These are phyloP conservation scores for Tiliqua scincoides DNA, from an alignment of 2,113 vertebrate genomes.

Conservation along the genomic window DNA sequence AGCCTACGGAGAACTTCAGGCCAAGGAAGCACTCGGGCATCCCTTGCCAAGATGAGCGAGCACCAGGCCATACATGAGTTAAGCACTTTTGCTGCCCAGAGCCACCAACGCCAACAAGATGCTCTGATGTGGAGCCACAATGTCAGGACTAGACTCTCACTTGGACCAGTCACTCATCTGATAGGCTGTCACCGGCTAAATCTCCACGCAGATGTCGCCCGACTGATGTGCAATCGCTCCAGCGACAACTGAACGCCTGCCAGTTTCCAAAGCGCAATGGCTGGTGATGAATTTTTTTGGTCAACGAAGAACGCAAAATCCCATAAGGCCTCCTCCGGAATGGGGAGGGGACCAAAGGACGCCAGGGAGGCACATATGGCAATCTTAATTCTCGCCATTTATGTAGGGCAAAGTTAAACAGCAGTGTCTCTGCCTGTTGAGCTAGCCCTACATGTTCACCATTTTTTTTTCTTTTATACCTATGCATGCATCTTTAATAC, in stretches of 20 bases:
- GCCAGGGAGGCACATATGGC: not conserved
- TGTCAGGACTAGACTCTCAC: not conserved
- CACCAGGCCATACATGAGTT: not conserved
- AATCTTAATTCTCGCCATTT: not conserved
- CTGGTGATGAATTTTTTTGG: not conserved
- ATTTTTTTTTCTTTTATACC: too few species aligned
- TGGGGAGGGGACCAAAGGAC: not conserved
- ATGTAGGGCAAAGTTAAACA: not conserved
- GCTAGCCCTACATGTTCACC: too few species aligned
- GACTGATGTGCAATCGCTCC: not conserved
- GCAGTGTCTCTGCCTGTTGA: not conserved
- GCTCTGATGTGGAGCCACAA: not conserved
- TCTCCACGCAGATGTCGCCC: not conserved
- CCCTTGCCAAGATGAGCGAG: not conserved
- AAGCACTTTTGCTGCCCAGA: not conserved
- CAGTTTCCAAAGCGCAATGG: not conserved
- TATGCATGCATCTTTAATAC: not conserved
- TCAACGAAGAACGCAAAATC: not conserved
- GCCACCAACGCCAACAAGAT: rapidly evolving
- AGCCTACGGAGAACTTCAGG: slow-evolving; percentile 31
- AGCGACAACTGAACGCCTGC: not conserved
- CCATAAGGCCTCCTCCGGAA: not conserved
- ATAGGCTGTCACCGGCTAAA: not conserved
- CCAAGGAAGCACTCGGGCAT: not conserved
- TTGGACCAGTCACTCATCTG: not conserved